Percentiles rank a stretch among this genome's conserved stretches.
phyloP scores from a whole-genome alignment of 2,888 invertebrate species.

The Gryllus longicercus region DNA sequence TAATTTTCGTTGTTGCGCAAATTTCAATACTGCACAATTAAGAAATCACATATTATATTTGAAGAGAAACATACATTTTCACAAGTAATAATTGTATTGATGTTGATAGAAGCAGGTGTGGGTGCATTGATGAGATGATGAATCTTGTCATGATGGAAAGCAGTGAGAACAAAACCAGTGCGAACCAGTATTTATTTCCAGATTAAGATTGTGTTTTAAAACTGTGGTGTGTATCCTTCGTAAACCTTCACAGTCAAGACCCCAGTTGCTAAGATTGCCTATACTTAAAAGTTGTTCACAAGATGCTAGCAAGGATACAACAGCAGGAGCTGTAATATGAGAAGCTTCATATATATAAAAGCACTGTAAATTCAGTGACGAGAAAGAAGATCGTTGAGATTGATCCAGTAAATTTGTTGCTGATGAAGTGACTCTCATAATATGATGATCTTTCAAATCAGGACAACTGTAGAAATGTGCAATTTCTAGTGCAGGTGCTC shows the following conservation, averaged over 20 bases:
- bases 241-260: constrained; percentile 46
- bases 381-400: background rate
- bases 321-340: constrained; percentile 44
- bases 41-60: too few relatives aligned
- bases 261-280: constrained; percentile 49
- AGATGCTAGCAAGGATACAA: constrained; percentile 44
- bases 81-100: too few relatives aligned
- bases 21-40: too few relatives aligned
- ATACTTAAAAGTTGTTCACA: constrained; percentile 45
- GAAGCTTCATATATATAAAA: constrained; percentile 49
- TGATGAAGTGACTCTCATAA: constrained; percentile 41
- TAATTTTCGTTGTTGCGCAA: too few relatives aligned
- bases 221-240: constrained; percentile 43
- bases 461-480: constrained; percentile 48
- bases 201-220: constrained; percentile 45
- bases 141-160: constrained; percentile 26
- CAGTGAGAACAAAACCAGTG: constrained; percentile 47
- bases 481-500: constrained; percentile 45
- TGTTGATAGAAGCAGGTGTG: too few relatives aligned
- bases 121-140: too few relatives aligned
- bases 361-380: constrained; percentile 41
- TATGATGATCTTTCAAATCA: constrained; percentile 46
- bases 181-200: constrained; percentile 47
- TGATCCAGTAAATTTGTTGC: background rate
- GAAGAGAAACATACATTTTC: too few relatives aligned